These are phyloP conservation scores for Teleogryllus oceanicus DNA, from an alignment of 2,888 invertebrate species.

Conservation along the genomic window DNA sequence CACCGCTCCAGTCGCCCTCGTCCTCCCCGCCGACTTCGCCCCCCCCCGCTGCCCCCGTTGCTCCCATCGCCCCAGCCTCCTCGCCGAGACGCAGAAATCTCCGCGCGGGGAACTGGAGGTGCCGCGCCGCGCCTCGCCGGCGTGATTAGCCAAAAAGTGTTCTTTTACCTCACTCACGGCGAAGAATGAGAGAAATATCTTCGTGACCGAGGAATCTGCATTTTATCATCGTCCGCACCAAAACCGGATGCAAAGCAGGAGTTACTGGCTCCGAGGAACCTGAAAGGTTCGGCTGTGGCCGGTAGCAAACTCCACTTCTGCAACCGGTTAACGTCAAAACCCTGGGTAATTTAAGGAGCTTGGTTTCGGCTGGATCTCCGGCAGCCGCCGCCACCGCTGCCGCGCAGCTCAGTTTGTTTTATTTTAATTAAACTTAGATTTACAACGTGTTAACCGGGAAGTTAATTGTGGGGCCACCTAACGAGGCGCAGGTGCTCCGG, in stretches of 20 bases:
- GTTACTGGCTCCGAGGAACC: neutral
- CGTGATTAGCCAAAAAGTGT: neutral
- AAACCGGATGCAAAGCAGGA: constrained; percentile 2
- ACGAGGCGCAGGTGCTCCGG: neutral
- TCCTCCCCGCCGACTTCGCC: too few species aligned
- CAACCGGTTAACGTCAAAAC: constrained; percentile 18
- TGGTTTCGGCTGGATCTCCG: neutral
- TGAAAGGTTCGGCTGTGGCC: neutral
- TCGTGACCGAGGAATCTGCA: neutral
- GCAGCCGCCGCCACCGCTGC: neutral
- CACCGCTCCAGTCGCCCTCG: too few species aligned
- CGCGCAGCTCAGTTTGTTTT: neutral
- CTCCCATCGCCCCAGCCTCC: too few species aligned
- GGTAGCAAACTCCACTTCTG: constrained; percentile 18
- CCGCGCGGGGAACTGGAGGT: too few species aligned
- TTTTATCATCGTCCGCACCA: constrained; percentile 1
- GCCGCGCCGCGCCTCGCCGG: too few species aligned
- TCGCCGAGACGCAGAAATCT: too few species aligned
- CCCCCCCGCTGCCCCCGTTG: too few species aligned
- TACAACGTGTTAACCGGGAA: constrained; percentile 18
- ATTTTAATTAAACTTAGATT: constrained; percentile 7
- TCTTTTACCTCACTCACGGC: neutral
- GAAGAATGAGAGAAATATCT: neutral
- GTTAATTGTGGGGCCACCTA: constrained; percentile 18
- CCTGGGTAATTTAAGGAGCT: constrained; percentile 4